phyloP scores from a whole-genome alignment of 2,113 vertebrate species.

The Aegotheles bennettii region DNA sequence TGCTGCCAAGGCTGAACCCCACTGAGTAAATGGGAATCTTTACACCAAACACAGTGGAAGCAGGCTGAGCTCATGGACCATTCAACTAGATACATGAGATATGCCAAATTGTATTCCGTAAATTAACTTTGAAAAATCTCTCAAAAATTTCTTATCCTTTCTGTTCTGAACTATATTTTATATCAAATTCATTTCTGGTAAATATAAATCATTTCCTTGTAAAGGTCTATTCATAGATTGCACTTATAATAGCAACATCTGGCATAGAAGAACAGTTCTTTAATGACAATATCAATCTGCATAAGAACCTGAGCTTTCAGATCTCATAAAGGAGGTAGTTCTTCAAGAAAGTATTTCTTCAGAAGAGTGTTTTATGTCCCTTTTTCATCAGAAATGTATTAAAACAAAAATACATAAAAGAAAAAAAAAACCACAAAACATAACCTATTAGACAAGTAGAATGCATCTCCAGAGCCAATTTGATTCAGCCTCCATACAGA shows the following conservation, averaged over 20 bases:
- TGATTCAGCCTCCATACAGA: background rate
- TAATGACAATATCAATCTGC: background rate
- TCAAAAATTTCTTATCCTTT: background rate
- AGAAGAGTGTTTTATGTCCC: background rate
- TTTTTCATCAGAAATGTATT: background rate
- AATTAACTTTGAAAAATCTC: background rate
- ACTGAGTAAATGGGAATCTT: background rate
- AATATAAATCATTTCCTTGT: background rate
- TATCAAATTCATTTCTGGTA: background rate
- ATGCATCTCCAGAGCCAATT: background rate
- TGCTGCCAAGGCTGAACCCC: background rate
- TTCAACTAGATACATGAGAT: background rate
- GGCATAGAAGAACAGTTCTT: background rate
- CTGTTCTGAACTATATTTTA: background rate
- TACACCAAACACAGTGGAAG: background rate
- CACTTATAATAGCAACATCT: background rate
- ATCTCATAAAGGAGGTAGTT: background rate
- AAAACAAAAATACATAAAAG: background rate
- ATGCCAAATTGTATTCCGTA: background rate
- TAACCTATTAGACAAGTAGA: background rate
- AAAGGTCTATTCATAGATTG: background rate
- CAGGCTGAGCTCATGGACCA: background rate
- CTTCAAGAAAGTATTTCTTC: background rate
- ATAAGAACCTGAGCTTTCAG: background rate
- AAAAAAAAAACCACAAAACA: background rate